These are phyloP conservation scores for Drosophila incognita DNA, from an alignment of 2,888 invertebrate genomes.

Conservation along the genomic window DNA sequence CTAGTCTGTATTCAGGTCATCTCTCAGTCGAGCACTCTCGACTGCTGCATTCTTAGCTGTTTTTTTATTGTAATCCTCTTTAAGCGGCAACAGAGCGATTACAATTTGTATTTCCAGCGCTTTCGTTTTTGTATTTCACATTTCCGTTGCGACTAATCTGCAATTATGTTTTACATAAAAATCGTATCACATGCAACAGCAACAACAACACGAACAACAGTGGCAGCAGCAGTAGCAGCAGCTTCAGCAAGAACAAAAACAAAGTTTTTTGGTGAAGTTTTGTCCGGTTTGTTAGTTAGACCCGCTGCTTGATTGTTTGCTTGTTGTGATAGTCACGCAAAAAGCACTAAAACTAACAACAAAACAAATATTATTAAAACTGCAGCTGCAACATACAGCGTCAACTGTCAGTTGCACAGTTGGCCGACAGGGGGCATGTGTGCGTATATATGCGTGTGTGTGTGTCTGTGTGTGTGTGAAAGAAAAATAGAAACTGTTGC, in stretches of 20 bases:
- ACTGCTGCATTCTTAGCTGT: neutral
- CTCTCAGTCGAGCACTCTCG: neutral
- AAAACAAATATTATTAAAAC: conserved; percentile 34
- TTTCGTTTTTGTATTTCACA: conserved; percentile 36
- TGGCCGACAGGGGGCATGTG: conserved; percentile 32
- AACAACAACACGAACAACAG: conserved; percentile 8
- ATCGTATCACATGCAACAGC: conserved; percentile 67
- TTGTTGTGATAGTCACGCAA: conserved; percentile 53
- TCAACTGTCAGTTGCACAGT: conserved; percentile 36
- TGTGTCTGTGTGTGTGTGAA: neutral
- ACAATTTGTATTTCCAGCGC: conserved; percentile 51
- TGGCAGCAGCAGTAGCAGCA: conserved; percentile 16
- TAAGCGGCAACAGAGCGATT: conserved; percentile 71
- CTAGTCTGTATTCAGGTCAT: neutral
- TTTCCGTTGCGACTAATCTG: conserved; percentile 74
- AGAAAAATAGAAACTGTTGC: conserved; percentile 12
- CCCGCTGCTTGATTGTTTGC: conserved; percentile 62
- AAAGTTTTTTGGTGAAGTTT: conserved; percentile 47
- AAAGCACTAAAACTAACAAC: conserved; percentile 25
- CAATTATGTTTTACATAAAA: conserved; percentile 79
- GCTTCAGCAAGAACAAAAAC: conserved; percentile 7
- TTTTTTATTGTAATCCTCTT: conserved; percentile 57
- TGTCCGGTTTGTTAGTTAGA: conserved; percentile 45
- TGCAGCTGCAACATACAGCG: conserved; percentile 23
- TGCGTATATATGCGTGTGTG: neutral